Conservation (phyloP, 1,140 invertebrate genomes). For the Matsumurasca onukii region DNA sequence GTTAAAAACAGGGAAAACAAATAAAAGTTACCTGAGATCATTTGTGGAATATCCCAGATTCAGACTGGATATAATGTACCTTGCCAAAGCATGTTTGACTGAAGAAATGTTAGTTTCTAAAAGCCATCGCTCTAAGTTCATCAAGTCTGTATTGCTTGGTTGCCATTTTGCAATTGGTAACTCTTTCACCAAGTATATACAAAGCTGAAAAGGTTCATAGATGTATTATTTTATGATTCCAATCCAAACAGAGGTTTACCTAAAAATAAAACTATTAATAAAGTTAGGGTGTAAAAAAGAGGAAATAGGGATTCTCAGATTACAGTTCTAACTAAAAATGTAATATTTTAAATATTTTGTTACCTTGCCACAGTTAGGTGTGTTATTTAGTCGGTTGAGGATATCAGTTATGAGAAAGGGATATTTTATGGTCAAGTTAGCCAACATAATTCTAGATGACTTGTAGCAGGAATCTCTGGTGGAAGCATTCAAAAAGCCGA, state of each 20-base stretch:
- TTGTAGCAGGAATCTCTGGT: slow-evolving; percentile 77
- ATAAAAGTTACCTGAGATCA: neutral
- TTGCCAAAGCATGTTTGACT: slow-evolving; percentile 66
- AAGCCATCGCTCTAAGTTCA: slow-evolving; percentile 67
- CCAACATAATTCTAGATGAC: slow-evolving; percentile 68
- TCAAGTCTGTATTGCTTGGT: slow-evolving; percentile 65
- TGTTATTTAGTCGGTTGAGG: slow-evolving; percentile 60
- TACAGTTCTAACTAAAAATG: no score
- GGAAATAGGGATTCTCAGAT: no score
- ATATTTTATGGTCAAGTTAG: slow-evolving; percentile 68
- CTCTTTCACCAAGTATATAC: slow-evolving; percentile 73
- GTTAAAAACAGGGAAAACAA: no score
- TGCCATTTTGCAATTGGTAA: slow-evolving; percentile 70
- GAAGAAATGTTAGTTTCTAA: slow-evolving; percentile 58
- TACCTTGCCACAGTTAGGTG: slow-evolving; percentile 63
- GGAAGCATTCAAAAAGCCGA: slow-evolving; percentile 70
- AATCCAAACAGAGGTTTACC: no score
- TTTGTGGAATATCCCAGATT: slow-evolving; percentile 65
- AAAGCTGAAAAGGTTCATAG: slow-evolving; percentile 45
- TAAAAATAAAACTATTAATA: no score
- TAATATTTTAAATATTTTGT: no score
- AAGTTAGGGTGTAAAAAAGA: no score
- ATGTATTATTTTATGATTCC: no score
- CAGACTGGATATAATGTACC: slow-evolving; percentile 67
- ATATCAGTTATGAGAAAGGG: slow-evolving; percentile 69